Evolutionary conservation across 2,113 vertebrate species (phyloP).

Genomic region (Laticauda laticaudata): DNA sequence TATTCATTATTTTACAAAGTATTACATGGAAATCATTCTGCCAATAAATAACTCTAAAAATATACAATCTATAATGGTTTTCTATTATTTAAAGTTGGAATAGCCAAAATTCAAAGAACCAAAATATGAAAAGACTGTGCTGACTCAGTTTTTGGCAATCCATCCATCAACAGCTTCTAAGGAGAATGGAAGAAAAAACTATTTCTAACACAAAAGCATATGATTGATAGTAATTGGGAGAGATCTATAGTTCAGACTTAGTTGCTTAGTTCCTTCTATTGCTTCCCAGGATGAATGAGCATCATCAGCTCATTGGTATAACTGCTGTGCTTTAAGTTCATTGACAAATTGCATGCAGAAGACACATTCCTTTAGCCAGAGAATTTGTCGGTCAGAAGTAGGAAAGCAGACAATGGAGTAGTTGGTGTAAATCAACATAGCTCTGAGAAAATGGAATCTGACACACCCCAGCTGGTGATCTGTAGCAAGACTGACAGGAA

Average conservation of each 20-base stretch:
- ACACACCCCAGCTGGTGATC: constrained; percentile 17
- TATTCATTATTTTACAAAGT: neutral
- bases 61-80: neutral
- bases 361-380: neutral
- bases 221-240: rapidly evolving
- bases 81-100: rapidly evolving
- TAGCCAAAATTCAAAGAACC: neutral
- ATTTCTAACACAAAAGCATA: rapidly evolving
- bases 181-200: neutral
- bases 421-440: constrained; percentile 4
- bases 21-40: neutral
- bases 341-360: neutral
- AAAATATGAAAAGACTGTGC: constrained; percentile 31
- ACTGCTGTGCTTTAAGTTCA: neutral
- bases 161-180: neutral
- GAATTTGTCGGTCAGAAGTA: constrained; percentile 7
- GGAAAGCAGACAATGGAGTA: constrained; percentile 12
- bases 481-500: constrained; percentile 8
- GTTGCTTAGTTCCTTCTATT: neutral
- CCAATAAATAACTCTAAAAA: neutral
- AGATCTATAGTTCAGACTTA: rapidly evolving
- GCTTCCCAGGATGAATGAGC: neutral
- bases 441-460: constrained; percentile 19
- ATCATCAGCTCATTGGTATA: rapidly evolving
- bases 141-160: neutral